phyloP scores from a whole-genome alignment of 92 coral and sea anemone genomes.

The Epizoanthus illoricatus region DNA sequence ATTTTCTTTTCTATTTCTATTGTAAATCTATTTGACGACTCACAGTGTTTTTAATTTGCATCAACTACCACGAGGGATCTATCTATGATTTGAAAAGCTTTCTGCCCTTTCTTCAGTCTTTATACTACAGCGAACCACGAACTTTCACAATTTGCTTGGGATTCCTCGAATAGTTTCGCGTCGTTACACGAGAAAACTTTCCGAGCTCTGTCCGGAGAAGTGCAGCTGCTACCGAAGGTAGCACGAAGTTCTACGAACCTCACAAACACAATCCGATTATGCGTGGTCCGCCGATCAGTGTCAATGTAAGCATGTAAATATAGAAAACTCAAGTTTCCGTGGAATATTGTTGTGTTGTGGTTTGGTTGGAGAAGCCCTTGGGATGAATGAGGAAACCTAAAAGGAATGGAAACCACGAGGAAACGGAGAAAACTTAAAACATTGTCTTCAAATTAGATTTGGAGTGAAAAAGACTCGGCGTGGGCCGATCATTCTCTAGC shows the following conservation, averaged over 20 bases:
- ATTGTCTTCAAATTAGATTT: conserved; percentile 11
- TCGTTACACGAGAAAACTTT: not conserved
- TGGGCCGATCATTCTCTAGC: conserved; percentile 26
- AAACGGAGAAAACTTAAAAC: conserved; percentile 10
- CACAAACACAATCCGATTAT: conserved; percentile 36
- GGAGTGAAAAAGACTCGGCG: conserved; percentile 23
- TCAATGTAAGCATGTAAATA: conserved; percentile 18
- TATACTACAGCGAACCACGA: not conserved
- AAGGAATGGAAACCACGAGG: conserved; percentile 20
- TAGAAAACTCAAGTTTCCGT: conserved; percentile 30
- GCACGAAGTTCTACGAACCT: conserved; percentile 21
- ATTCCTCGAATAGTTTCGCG: conserved; percentile 21
- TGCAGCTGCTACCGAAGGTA: conserved; percentile 42
- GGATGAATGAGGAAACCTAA: conserved; percentile 18
- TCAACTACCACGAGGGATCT: no score
- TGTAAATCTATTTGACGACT: no score
- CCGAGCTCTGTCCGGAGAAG: conserved; percentile 28
- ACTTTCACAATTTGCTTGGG: not conserved
- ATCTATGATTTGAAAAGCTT: no score
- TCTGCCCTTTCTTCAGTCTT: no score
- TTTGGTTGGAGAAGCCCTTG: conserved; percentile 36
- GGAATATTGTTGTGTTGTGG: conserved; percentile 46
- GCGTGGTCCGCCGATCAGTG: conserved; percentile 35
- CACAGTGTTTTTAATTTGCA: no score
- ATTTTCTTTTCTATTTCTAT: no score